Percentiles rank a stretch among this genome's conserved stretches.
Conservation (phyloP, 2,888 invertebrate genomes). For the Ornithoptera priamus region DNA sequence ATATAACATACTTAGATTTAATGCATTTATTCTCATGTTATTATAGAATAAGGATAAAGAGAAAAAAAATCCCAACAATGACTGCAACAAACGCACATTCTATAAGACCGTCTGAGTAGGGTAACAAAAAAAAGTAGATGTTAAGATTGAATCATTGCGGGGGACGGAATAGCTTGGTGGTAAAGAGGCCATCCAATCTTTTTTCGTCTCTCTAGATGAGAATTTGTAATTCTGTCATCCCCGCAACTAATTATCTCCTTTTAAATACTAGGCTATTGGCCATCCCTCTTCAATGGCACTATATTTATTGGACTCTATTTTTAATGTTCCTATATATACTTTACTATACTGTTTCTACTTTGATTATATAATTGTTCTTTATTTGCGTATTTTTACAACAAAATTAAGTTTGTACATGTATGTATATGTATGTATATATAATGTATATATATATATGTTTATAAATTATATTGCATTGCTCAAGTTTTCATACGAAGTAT, state of each 20-base stretch:
- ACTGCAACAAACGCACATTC: background rate
- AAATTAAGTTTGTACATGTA: background rate
- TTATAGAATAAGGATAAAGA: background rate
- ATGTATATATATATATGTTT: too few relatives aligned
- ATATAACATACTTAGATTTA: background rate
- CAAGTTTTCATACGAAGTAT: background rate
- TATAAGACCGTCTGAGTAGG: background rate
- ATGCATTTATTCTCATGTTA: slow-evolving; percentile 1
- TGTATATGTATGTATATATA: too few relatives aligned
- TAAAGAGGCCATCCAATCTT: background rate
- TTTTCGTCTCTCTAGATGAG: slow-evolving; percentile 2
- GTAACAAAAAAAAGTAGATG: background rate
- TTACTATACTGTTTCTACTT: background rate
- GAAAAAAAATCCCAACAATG: background rate
- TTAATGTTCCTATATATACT: slow-evolving; percentile 4
- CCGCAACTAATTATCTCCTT: background rate
- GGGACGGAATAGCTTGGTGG: background rate
- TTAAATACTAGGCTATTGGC: background rate
- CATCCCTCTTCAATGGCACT: background rate
- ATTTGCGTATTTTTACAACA: background rate
- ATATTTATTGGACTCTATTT: slow-evolving; percentile 4
- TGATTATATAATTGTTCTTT: background rate
- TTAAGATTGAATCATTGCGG: background rate
- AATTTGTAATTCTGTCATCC: background rate
- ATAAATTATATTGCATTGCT: background rate